Conservation (phyloP, 2,113 vertebrate species). For the Gadus macrocephalus region DNA sequence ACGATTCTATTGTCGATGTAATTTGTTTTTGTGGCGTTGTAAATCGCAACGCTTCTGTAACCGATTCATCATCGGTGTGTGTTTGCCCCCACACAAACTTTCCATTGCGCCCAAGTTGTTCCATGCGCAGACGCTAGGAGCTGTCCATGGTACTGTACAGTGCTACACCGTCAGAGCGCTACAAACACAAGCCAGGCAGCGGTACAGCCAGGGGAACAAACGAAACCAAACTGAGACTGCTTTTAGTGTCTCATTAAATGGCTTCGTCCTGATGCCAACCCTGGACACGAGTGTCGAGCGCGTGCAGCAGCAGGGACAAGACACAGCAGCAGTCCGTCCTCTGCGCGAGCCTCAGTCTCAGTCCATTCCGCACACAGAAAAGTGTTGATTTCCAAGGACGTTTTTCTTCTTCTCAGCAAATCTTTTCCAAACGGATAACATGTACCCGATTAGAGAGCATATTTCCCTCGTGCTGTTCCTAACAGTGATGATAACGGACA, state of each 20-base stretch:
- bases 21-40: too few species aligned
- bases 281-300: background rate
- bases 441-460: conserved; percentile 49
- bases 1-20: too few species aligned
- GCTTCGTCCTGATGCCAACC: background rate
- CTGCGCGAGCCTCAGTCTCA: conserved; percentile 3
- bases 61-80: background rate
- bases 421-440: conserved; percentile 13
- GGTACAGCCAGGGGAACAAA: conserved; percentile 14
- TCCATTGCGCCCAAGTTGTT: conserved; percentile 56
- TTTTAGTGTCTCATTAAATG: conserved; percentile 37
- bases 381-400: conserved; percentile 1
- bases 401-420: background rate
- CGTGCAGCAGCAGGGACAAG: background rate
- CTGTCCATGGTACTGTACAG: conserved; percentile 75
- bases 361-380: background rate
- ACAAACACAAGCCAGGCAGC: conserved; percentile 41
- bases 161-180: conserved; percentile 63
- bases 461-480: conserved; percentile 45
- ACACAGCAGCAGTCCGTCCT: conserved; percentile 11
- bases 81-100: background rate
- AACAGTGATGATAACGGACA: conserved; percentile 27
- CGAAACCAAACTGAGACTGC: too few species aligned
- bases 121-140: conserved; percentile 78
- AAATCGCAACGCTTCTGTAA: too few species aligned